Evolutionary conservation across 2,797 vertebrate species (phyloP).

Genomic region (Sebastes cheni): DNA sequence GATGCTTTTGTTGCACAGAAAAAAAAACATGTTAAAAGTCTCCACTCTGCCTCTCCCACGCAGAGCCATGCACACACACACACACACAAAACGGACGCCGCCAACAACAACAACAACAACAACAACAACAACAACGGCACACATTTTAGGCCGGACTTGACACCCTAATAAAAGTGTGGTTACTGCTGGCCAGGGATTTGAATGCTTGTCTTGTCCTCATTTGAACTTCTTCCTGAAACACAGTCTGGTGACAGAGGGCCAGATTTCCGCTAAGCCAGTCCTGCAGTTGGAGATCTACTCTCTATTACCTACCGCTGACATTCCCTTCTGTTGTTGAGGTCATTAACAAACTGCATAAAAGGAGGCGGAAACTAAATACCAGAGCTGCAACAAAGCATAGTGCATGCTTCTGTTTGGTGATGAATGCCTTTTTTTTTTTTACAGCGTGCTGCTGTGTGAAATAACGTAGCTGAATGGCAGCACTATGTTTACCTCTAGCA

Average conservation of each 20-base stretch:
- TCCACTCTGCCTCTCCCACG: slow-evolving; percentile 45
- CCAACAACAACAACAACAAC: slow-evolving; percentile 44
- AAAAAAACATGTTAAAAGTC: slow-evolving; percentile 57
- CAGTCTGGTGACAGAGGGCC: slow-evolving; percentile 67
- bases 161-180: slow-evolving; percentile 81
- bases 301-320: slow-evolving; percentile 73
- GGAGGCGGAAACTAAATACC: slow-evolving; percentile 68
- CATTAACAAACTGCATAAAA: slow-evolving; percentile 67
- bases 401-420: slow-evolving; percentile 53
- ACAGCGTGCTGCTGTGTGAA: slow-evolving; percentile 39
- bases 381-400: slow-evolving; percentile 60
- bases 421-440: slow-evolving; percentile 61
- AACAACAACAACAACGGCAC: slow-evolving; percentile 47
- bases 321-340: slow-evolving; percentile 67
- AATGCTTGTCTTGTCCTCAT: slow-evolving; percentile 79
- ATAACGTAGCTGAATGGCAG: slow-evolving; percentile 51
- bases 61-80: slow-evolving; percentile 27
- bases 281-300: slow-evolving; percentile 57
- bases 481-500: slow-evolving; percentile 44
- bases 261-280: slow-evolving; percentile 69
- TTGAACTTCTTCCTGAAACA: slow-evolving; percentile 80
- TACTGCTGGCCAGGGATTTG: slow-evolving; percentile 73
- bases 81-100: slow-evolving; percentile 21
- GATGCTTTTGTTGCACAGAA: slow-evolving; percentile 56
- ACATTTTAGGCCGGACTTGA: slow-evolving; percentile 70